Percentiles rank a stretch among this genome's conserved stretches.
Evolutionary conservation across 2,113 vertebrate genomes (phyloP).

Genomic region (Pelecanus crispus): DNA sequence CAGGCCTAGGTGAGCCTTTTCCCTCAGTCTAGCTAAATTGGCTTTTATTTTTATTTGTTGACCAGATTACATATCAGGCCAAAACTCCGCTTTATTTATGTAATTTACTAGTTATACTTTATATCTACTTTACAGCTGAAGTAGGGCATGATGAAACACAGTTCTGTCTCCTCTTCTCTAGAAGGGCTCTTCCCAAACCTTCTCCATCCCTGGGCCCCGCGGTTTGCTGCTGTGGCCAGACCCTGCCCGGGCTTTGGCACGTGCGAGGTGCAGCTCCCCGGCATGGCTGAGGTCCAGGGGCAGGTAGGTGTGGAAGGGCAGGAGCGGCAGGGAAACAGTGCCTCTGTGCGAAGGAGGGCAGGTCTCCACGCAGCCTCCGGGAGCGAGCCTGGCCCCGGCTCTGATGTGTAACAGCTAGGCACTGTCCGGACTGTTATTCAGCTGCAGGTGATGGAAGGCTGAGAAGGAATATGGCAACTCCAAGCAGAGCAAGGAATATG

Average conservation of each 20-base stretch:
- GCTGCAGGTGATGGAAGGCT: not conserved
- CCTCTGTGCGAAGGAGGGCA: not conserved
- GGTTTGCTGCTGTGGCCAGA: fast-evolving
- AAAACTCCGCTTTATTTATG: not conserved
- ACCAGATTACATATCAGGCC: not conserved
- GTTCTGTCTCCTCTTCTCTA: not conserved
- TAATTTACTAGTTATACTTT: not conserved
- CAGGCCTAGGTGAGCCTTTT: not conserved
- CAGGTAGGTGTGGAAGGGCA: not conserved
- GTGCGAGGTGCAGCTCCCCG: fast-evolving
- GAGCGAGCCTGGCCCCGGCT: not conserved
- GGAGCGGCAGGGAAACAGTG: not conserved
- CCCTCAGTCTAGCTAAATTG: not conserved
- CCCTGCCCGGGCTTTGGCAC: not conserved
- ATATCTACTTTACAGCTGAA: not conserved
- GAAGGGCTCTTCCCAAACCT: not conserved
- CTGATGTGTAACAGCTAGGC: not conserved
- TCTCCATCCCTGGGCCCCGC: not conserved
- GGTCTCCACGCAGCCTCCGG: not conserved
- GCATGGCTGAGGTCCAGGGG: not conserved
- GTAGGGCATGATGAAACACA: not conserved
- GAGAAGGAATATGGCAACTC: not conserved
- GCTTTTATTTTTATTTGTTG: not conserved
- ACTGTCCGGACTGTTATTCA: not conserved
- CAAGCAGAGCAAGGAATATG: not conserved